These are phyloP conservation scores for Kradibia gibbosae DNA, from an alignment of 1,140 invertebrate species.

Conservation along the genomic window DNA sequence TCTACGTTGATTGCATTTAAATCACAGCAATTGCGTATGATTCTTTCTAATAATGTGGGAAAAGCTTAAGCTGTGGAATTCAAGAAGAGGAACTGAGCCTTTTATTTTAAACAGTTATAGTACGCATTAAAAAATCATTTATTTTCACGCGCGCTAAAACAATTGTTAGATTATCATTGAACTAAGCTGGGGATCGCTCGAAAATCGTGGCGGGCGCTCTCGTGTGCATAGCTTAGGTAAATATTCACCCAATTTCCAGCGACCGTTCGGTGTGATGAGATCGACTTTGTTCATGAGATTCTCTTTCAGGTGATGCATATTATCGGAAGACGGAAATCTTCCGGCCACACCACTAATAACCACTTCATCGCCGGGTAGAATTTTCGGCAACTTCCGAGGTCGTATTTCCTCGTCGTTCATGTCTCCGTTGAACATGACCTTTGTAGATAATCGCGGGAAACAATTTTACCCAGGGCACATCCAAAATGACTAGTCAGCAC, in stretches of 20 bases:
- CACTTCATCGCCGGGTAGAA: conserved; percentile 82
- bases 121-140: too few species aligned
- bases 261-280: conserved; percentile 81
- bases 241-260: conserved; percentile 79
- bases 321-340: conserved; percentile 88
- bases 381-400: neutral
- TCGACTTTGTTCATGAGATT: conserved; percentile 84
- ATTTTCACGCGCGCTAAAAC: too few species aligned
- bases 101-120: too few species aligned
- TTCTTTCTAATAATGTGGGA: too few species aligned
- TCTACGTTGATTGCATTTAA: too few species aligned
- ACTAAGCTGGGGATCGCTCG: conserved; percentile 72
- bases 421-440: neutral
- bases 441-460: conserved; percentile 45
- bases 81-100: too few species aligned
- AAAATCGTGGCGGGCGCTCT: neutral
- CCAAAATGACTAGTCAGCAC: neutral
- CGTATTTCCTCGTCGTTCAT: neutral
- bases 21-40: too few species aligned
- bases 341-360: conserved; percentile 88
- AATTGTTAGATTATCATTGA: too few species aligned
- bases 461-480: conserved; percentile 23
- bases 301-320: conserved; percentile 83
- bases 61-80: too few species aligned
- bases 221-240: neutral